phyloP scores from a whole-genome alignment of 2,888 invertebrate genomes.

The Cerceris ruficornis region DNA sequence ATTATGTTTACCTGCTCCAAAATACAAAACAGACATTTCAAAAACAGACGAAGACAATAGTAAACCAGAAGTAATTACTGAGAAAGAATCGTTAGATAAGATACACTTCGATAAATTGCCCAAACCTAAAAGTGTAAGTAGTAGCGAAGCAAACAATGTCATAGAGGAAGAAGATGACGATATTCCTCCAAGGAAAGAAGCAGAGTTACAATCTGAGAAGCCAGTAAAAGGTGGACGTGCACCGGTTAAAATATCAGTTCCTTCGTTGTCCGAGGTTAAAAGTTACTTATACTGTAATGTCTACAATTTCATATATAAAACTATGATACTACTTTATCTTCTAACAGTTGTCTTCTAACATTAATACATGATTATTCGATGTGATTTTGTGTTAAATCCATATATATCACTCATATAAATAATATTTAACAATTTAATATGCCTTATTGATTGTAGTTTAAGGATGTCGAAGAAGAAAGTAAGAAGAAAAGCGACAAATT shows the following conservation, averaged over 20 bases:
- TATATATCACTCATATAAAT: background rate
- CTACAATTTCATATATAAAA: conserved; percentile 8
- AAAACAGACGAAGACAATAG: background rate
- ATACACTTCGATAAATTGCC: conserved; percentile 81
- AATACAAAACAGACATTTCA: conserved; percentile 37
- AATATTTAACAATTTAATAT: conserved; percentile 1
- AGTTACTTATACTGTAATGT: conserved; percentile 2
- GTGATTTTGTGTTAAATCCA: background rate
- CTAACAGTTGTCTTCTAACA: background rate
- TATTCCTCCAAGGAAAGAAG: conserved; percentile 77
- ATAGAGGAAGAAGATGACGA: conserved; percentile 84
- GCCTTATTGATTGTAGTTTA: conserved; percentile 82
- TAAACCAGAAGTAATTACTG: background rate
- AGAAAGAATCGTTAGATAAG: conserved; percentile 16
- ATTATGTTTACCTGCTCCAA: conserved; percentile 74
- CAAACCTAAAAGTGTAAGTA: conserved; percentile 79
- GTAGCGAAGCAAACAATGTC: conserved; percentile 53
- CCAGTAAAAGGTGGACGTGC: conserved; percentile 77
- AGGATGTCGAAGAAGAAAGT: conserved; percentile 83
- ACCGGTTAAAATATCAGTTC: conserved; percentile 87
- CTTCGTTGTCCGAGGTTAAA: conserved; percentile 86
- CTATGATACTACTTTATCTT: conserved; percentile 13
- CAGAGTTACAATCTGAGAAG: conserved; percentile 69
- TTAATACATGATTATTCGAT: background rate
- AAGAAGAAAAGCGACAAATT: conserved; percentile 82